Base-by-base conservation (phyloP, 2,797 vertebrate species). In the Numenius phaeopus region DNA sequence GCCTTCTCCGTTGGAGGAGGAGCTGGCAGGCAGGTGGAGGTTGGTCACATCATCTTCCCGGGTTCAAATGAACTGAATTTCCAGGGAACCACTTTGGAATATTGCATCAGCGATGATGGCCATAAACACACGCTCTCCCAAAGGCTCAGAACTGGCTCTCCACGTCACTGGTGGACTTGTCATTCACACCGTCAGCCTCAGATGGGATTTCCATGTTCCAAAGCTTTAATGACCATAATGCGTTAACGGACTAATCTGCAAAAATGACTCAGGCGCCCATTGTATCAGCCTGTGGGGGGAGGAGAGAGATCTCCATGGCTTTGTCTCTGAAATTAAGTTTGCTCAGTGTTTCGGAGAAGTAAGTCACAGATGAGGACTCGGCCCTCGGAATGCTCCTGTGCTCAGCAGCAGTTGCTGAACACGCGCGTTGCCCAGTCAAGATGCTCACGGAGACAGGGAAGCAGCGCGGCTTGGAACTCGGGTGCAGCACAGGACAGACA, bases 111-210 rank as follows among this genome's bases (percentile, higher is more conserved):
- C 17, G 69, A 18, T 37, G 19, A 67, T 4, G 29, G 40, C 44
- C 55, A 23, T 13, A 26, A 64, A 69, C 30, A 50, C 3, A 1
- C 0, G 5, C 40, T 42, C 21, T 81, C n/a, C 59, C 0, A 0
- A 24, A 0, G 1, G n/a, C 72, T 76, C 67, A 32, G 46, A n/a
- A 39, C 8, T 10, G 42, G 32, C 27, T 83, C 62, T 69, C 34
- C 19, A 1, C 69, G 42, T 46, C 42, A 22, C 23, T 44, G 40
- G 22, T 9, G 52, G 34, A 40, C 21, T 34, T 46, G 54, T 29
- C 71, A 49, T 30, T 91, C 34, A 9, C 39, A 23, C 24, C 2
- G 2, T 39, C 75, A 73, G 84, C n/a, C 67, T 54, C 0, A 0
- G 70, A 42, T 1, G 3, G 59, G 71, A 71, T n/a, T 47, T 59